These are phyloP conservation scores for Tetramorium parvispinum DNA, from an alignment of 1,140 invertebrate species.

Conservation along the genomic window DNA sequence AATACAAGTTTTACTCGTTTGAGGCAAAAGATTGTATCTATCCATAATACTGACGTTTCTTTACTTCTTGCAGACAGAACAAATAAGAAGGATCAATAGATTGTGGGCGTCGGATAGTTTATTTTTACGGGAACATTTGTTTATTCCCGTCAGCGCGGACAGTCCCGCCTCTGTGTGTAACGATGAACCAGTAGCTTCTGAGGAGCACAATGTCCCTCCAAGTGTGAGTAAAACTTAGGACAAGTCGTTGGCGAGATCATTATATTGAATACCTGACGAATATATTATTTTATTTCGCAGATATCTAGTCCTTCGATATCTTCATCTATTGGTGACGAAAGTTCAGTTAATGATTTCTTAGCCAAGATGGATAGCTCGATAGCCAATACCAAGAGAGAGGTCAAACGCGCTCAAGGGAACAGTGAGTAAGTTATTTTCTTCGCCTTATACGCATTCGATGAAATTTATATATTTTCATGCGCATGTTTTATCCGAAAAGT, in stretches of 20 bases:
- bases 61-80: slow-evolving; percentile 91
- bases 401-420: slow-evolving; percentile 91
- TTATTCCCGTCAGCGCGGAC: slow-evolving; percentile 91
- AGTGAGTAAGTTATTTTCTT: slow-evolving; percentile 90
- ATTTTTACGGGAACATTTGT: slow-evolving; percentile 92
- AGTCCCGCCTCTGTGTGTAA: slow-evolving; percentile 87
- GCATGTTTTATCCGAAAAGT: slow-evolving; percentile 29
- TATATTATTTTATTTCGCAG: slow-evolving; percentile 65
- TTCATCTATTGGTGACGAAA: slow-evolving; percentile 88
- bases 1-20: background rate
- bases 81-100: slow-evolving; percentile 94
- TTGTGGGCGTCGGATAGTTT: slow-evolving; percentile 96
- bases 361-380: slow-evolving; percentile 95
- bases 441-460: slow-evolving; percentile 8
- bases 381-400: slow-evolving; percentile 93
- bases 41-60: background rate
- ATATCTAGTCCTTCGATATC: slow-evolving; percentile 81
- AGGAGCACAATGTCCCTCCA: slow-evolving; percentile 69
- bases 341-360: slow-evolving; percentile 92
- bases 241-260: slow-evolving; percentile 1
- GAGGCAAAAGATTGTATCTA: background rate
- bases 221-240: slow-evolving; percentile 67
- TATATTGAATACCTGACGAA: background rate
- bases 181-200: slow-evolving; percentile 61
- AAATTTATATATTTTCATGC: slow-evolving; percentile 14